phyloP scores from a whole-genome alignment of 2,113 vertebrate species.

The Solea solea region DNA sequence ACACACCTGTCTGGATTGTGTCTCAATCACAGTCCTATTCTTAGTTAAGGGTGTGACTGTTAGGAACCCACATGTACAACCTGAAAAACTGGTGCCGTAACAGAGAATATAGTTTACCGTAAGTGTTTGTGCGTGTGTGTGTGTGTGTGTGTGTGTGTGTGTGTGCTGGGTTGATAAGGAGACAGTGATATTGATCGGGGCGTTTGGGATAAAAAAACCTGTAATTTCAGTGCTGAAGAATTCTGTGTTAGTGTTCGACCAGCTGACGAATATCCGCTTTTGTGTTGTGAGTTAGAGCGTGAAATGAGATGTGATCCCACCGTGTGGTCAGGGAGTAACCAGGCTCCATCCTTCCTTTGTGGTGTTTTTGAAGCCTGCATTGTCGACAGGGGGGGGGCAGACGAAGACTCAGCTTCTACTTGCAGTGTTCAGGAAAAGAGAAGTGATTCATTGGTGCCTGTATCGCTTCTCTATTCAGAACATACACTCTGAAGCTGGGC shows the following conservation, averaged over 20 bases:
- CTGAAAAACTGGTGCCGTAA: background rate
- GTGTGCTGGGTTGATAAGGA: no score
- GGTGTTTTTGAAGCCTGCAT: background rate
- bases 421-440: slow-evolving; percentile 61
- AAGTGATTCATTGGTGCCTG: slow-evolving; percentile 53
- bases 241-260: no score
- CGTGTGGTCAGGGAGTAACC: background rate
- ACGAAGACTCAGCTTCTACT: slow-evolving; percentile 8
- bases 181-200: no score
- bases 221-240: no score
- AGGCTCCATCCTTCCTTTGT: background rate
- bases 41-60: slow-evolving; percentile 28
- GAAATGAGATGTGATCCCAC: slow-evolving; percentile 23
- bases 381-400: background rate
- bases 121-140: background rate
- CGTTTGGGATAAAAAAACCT: no score
- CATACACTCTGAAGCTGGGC: background rate
- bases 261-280: no score
- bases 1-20: no score
- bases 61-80: background rate
- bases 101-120: background rate
- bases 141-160: no score
- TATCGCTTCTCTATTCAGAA: slow-evolving; percentile 74
- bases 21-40: background rate
- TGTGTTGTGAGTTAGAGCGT: background rate